These are phyloP conservation scores for Triops longicaudatus DNA, from an alignment of 1,140 invertebrate genomes.

Conservation along the genomic window DNA sequence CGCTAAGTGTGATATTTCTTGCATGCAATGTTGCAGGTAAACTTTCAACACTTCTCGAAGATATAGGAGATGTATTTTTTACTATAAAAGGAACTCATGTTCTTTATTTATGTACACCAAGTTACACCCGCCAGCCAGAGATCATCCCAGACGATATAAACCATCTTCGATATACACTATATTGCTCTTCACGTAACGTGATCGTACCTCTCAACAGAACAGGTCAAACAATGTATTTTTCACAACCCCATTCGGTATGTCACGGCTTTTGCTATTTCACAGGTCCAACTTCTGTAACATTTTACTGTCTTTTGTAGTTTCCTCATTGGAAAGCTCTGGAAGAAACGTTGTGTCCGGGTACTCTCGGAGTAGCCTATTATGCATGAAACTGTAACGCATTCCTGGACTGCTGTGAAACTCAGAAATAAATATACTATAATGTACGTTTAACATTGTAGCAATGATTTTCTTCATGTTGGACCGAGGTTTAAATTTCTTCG, in stretches of 20 bases:
- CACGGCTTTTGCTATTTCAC: slow-evolving; percentile 12
- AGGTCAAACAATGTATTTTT: not conserved
- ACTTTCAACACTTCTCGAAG: not conserved
- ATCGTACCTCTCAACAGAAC: not conserved
- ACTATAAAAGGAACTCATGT: not conserved
- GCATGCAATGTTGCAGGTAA: too few relatives aligned
- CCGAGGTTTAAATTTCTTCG: not conserved
- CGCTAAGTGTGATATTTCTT: too few relatives aligned
- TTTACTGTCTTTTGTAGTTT: not conserved
- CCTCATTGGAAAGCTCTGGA: not conserved
- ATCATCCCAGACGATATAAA: not conserved
- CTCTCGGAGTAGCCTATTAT: too few relatives aligned
- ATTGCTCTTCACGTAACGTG: not conserved
- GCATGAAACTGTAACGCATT: too few relatives aligned
- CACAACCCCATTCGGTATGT: not conserved
- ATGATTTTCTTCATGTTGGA: too few relatives aligned
- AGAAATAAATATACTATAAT: too few relatives aligned
- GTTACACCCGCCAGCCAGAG: not conserved
- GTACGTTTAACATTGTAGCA: too few relatives aligned
- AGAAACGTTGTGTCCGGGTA: not conserved
- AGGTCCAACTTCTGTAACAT: not conserved
- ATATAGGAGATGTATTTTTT: not conserved
- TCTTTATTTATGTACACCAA: not conserved
- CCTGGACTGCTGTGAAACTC: too few relatives aligned
- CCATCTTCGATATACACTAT: not conserved